phyloP scores from a whole-genome alignment of 2,888 invertebrate species.

The Noctua comes region DNA sequence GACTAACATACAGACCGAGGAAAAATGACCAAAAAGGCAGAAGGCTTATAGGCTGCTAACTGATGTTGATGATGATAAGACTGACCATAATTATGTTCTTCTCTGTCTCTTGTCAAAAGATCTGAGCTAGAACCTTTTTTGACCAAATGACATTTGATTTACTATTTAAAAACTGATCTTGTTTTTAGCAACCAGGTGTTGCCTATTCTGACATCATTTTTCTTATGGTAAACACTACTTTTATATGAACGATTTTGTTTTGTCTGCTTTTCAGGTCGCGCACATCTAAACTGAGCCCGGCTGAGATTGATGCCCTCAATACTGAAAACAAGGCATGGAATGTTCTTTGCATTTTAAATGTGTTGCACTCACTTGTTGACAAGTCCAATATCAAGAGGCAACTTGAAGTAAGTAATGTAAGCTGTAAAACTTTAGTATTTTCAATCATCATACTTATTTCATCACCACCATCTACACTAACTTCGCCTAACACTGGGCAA shows the following conservation, averaged over 20 bases:
- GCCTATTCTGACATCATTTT: not conserved
- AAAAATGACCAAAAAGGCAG: not conserved
- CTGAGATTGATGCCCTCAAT: slow-evolving; percentile 94
- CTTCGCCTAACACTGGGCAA: not conserved
- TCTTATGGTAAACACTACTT: not conserved
- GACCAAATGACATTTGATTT: not conserved
- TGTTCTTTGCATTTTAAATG: slow-evolving; percentile 99
- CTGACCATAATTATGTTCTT: not conserved
- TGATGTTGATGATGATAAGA: not conserved
- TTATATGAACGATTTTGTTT: not conserved
- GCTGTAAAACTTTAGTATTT: slow-evolving; percentile 54
- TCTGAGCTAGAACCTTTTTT: not conserved
- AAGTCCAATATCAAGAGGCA: slow-evolving; percentile 99
- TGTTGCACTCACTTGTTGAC: slow-evolving; percentile 98
- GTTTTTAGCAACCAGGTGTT: not conserved
- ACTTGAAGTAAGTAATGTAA: slow-evolving; percentile 92
- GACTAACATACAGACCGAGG: not conserved
- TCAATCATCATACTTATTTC: slow-evolving; percentile 26
- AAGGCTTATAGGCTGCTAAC: not conserved
- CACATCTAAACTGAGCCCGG: slow-evolving; percentile 93
- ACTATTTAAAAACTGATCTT: not conserved
- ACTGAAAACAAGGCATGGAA: slow-evolving; percentile 98
- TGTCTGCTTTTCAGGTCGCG: slow-evolving; percentile 84
- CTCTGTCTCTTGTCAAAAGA: not conserved
- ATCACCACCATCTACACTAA: slow-evolving; percentile 19